phyloP scores from a whole-genome alignment of 1,140 invertebrate genomes.

The Drosophila ambigua region DNA sequence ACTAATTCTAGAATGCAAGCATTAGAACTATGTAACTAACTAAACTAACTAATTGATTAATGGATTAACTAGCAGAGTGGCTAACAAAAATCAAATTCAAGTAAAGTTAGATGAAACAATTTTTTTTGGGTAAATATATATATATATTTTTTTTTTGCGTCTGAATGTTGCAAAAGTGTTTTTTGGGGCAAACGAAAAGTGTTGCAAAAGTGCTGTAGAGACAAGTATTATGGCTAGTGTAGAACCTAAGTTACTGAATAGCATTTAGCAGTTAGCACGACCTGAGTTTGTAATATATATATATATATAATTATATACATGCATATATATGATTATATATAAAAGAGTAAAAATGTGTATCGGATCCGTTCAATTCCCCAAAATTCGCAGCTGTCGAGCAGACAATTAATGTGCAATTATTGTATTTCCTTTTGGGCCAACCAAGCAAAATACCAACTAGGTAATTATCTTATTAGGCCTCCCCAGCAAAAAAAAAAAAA shows the following conservation, averaged over 20 bases:
- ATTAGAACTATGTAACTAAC: slow-evolving; percentile 35
- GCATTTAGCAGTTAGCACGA: slow-evolving; percentile 49
- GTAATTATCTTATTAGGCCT: slow-evolving; percentile 13
- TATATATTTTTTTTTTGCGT: slow-evolving; percentile 30
- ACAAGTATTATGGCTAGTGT: slow-evolving; percentile 50
- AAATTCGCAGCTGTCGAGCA: slow-evolving; percentile 45
- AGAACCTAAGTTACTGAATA: slow-evolving; percentile 49
- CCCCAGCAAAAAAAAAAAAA: not conserved
- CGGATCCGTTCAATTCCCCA: slow-evolving; percentile 49
- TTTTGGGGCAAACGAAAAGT: slow-evolving; percentile 4
- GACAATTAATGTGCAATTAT: slow-evolving; percentile 56
- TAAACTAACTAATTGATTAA: slow-evolving; percentile 7
- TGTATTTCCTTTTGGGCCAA: slow-evolving; percentile 29
- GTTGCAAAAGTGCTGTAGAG: slow-evolving; percentile 37
- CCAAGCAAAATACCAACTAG: slow-evolving; percentile 25
- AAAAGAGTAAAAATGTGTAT: slow-evolving; percentile 38
- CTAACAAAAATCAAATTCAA: slow-evolving; percentile 37
- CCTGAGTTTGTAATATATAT: slow-evolving; percentile 33
- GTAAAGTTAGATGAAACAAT: slow-evolving; percentile 4
- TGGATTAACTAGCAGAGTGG: slow-evolving; percentile 30
- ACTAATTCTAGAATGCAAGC: slow-evolving; percentile 38
- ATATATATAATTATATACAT: slow-evolving; percentile 12
- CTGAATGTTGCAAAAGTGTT: not conserved
- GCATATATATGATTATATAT: slow-evolving; percentile 30
- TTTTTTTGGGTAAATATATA: slow-evolving; percentile 1